Percentiles rank a stretch among this genome's conserved stretches.
These are phyloP conservation scores for Bombylius discolor DNA, from an alignment of 2,888 invertebrate species.

Conservation along the genomic window DNA sequence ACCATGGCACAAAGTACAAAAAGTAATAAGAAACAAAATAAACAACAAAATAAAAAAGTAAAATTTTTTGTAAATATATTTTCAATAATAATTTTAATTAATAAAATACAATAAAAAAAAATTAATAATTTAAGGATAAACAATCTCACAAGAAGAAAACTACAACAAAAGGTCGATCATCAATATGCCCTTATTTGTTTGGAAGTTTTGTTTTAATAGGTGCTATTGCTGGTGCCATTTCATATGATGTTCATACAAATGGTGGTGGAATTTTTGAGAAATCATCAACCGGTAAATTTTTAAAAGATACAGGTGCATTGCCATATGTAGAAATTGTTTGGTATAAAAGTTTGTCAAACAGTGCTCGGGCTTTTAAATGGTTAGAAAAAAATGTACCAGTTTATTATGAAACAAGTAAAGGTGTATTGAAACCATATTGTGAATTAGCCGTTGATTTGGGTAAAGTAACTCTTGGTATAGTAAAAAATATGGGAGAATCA, in stretches of 20 bases:
- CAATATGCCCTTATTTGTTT: constrained; percentile 53
- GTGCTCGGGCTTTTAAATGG: constrained; percentile 51
- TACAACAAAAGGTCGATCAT: constrained; percentile 18
- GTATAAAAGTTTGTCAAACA: constrained; percentile 46
- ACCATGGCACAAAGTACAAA: constrained; percentile 35
- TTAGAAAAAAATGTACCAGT: constrained; percentile 55
- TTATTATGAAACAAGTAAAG: constrained; percentile 41
- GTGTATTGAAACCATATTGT: constrained; percentile 43
- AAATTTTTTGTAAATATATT: constrained; percentile 3
- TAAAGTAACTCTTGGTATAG: constrained; percentile 41
- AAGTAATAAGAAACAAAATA: constrained; percentile 34
- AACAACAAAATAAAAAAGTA: constrained; percentile 34
- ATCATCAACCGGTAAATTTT: constrained; percentile 49
- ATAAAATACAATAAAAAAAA: neutral
- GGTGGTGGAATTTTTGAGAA: constrained; percentile 56
- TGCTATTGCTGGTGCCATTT: constrained; percentile 46
- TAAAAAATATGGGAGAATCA: constrained; percentile 39
- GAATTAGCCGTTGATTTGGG: constrained; percentile 47
- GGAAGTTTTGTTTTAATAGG: constrained; percentile 48
- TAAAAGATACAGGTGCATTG: constrained; percentile 51
- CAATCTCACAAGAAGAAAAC: constrained; percentile 25
- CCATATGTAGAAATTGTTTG: constrained; percentile 51
- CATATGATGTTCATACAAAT: constrained; percentile 51
- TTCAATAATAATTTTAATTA: constrained; percentile 9
- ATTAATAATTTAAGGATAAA: constrained; percentile 8